Evolutionary conservation across 2,888 invertebrate genomes (phyloP), one percentile per base, ranked within the genome.

Genomic region (Strigamia crassipes): DNA sequence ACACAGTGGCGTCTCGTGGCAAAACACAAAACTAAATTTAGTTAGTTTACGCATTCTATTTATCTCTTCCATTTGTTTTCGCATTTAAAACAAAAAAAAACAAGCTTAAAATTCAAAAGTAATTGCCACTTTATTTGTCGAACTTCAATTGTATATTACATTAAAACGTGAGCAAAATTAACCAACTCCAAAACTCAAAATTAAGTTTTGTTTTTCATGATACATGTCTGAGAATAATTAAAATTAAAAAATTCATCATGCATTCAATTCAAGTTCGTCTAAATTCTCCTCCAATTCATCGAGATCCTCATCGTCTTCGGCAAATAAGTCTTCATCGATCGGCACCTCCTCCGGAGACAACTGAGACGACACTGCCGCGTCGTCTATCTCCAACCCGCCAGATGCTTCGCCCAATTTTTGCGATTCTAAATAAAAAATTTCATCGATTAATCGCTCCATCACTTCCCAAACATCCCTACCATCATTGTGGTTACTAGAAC

Each of bases 321-420:
- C 91, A 90, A 96, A 96, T n/a, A 96, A 91, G 89, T 96, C 94
- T 88, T 96, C 96, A 88, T 96, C 96, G 85, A 96, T 96, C 81
- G 95, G 94, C 66, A 94, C 93, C 10, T 84, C 85, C 77, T 84
- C 84, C 13, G 38, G n/a, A 12, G 78, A 31, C 23, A 38, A n/a
- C 10, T 38, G 41, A 34, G 21, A 51, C n/a, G 51, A 10, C 9
- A 92, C 92, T 82, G 91, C 89, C 46, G 89, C 90, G 80, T 88
- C 89, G 84, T 89, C 90, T 21, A 86, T 86, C 42, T 85, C 85
- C 73, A 87, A 84, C 27, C 82, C 84, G 15, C 82, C 83, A 1
- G 81, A 77, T 56, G 79, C 83, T 15, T 80, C 82, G 12, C 80
- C 82, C 42, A 81, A 41, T n/a, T 81, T 81, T 77, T 81, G 51